Conservation (phyloP, 2,113 vertebrate genomes). For the Scomber japonicus region DNA sequence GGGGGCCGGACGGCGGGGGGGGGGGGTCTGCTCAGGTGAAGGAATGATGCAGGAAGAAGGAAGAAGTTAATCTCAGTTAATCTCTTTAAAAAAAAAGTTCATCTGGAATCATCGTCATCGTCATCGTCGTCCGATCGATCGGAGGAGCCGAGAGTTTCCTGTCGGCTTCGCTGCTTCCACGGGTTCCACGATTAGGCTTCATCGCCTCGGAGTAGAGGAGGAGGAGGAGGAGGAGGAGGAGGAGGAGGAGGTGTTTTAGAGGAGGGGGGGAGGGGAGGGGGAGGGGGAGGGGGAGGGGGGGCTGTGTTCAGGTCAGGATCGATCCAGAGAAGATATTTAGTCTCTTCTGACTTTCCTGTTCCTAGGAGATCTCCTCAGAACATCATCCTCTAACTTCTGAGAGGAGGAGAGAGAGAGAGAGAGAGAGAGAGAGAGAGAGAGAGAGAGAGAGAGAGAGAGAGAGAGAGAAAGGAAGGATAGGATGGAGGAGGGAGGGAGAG, state of each 20-base stretch:
- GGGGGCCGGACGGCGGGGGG: neutral
- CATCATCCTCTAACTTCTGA: slow-evolving; percentile 90
- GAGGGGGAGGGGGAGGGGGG: neutral
- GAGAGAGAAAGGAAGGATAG: too few relatives aligned
- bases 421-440: too few relatives aligned
- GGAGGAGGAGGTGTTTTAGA: neutral
- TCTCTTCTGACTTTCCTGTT: slow-evolving; percentile 94
- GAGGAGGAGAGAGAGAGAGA: too few relatives aligned
- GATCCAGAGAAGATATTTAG: slow-evolving; percentile 80
- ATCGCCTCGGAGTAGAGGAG: slow-evolving; percentile 53
- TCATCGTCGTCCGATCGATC: slow-evolving; percentile 26
- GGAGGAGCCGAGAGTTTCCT: slow-evolving; percentile 42
- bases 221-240: slow-evolving; percentile 4
- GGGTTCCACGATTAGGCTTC: slow-evolving; percentile 55
- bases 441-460: too few relatives aligned
- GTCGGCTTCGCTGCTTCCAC: slow-evolving; percentile 58
- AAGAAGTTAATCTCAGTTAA: slow-evolving; percentile 62
- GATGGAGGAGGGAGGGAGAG: too few relatives aligned
- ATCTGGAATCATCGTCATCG: slow-evolving; percentile 59
- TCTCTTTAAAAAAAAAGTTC: slow-evolving; percentile 67
- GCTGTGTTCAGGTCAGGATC: slow-evolving; percentile 40
- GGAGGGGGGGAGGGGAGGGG: neutral
- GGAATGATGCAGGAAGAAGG: slow-evolving; percentile 79
- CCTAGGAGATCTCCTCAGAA: slow-evolving; percentile 94
- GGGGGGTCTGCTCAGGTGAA: slow-evolving; percentile 47